Evolutionary conservation across 2,113 vertebrate genomes (phyloP).

Genomic region (Lutjanus erythropterus): DNA sequence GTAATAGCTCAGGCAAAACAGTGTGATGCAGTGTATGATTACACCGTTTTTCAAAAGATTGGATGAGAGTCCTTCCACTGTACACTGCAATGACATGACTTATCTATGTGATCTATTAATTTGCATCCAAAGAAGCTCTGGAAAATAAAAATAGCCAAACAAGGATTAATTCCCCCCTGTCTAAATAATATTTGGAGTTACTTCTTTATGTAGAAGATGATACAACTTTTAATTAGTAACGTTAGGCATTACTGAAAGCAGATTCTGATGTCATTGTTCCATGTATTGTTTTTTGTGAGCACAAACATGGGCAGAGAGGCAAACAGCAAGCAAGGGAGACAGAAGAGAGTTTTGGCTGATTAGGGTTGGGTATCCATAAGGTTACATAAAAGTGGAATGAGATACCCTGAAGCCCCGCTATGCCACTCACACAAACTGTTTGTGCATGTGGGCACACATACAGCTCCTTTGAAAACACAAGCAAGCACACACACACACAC

Average conservation of each 20-base stretch:
- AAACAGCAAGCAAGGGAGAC: conserved; percentile 18
- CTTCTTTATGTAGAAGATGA: conserved; percentile 21
- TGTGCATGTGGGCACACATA: not conserved
- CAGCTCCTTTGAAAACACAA: conserved; percentile 17
- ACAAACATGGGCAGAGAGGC: conserved; percentile 24
- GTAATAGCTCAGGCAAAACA: not conserved
- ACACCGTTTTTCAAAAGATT: not conserved
- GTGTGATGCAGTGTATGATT: conserved; percentile 6
- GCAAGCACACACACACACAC: conserved; percentile 7
- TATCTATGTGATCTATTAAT: not conserved
- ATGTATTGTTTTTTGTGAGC: conserved; percentile 25
- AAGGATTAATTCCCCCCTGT: not conserved
- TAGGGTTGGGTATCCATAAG: conserved; percentile 53
- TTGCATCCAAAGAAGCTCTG: not conserved
- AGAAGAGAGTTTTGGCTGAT: conserved; percentile 47
- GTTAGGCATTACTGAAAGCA: not conserved
- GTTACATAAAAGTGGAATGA: conserved; percentile 74
- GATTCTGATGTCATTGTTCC: not conserved
- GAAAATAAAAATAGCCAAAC: not conserved
- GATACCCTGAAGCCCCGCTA: conserved; percentile 53
- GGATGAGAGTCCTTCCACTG: not conserved
- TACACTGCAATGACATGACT: not conserved
- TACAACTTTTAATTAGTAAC: conserved; percentile 32
- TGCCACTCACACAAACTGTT: conserved; percentile 22
- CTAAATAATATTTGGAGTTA: conserved; percentile 4